Percentiles rank a stretch among this genome's conserved stretches.
Evolutionary conservation across 1,140 invertebrate genomes (phyloP).

Genomic region (Calliphora vicina): DNA sequence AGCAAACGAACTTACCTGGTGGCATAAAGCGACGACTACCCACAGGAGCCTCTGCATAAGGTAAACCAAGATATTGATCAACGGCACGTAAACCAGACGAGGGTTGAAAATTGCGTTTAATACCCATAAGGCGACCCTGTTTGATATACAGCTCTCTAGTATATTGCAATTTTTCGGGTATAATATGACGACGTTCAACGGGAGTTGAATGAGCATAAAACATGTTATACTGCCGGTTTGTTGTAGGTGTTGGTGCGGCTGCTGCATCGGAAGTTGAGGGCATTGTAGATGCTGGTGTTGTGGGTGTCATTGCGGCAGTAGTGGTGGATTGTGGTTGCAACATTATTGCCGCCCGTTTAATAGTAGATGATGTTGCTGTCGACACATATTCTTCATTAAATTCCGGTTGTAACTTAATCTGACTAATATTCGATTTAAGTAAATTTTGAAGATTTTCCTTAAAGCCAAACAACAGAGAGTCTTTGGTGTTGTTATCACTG

Average conservation of each 20-base stretch:
- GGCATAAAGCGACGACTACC: conserved; percentile 87
- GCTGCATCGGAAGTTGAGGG: neutral
- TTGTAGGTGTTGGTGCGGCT: conserved; percentile 46
- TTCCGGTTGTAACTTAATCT: neutral
- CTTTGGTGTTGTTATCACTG: neutral
- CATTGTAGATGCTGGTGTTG: neutral
- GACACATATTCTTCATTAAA: neutral
- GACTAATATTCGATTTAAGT: neutral
- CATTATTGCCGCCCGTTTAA: neutral
- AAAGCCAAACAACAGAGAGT: neutral
- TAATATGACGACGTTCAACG: conserved; percentile 54
- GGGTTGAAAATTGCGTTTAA: conserved; percentile 67
- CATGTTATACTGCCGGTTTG: conserved; percentile 38
- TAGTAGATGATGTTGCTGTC: neutral
- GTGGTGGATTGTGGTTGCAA: neutral
- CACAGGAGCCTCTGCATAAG: conserved; percentile 90
- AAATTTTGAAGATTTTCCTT: conserved; percentile 20
- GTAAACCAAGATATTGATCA: conserved; percentile 78
- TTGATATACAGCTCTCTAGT: conserved; percentile 66
- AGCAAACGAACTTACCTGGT: conserved; percentile 72
- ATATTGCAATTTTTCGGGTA: conserved; percentile 60
- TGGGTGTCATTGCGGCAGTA: neutral
- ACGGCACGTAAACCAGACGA: conserved; percentile 66
- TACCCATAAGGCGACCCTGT: conserved; percentile 68
- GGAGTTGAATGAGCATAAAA: conserved; percentile 42